phyloP scores from a whole-genome alignment of 2,888 invertebrate species.

The Buathra laborator region DNA sequence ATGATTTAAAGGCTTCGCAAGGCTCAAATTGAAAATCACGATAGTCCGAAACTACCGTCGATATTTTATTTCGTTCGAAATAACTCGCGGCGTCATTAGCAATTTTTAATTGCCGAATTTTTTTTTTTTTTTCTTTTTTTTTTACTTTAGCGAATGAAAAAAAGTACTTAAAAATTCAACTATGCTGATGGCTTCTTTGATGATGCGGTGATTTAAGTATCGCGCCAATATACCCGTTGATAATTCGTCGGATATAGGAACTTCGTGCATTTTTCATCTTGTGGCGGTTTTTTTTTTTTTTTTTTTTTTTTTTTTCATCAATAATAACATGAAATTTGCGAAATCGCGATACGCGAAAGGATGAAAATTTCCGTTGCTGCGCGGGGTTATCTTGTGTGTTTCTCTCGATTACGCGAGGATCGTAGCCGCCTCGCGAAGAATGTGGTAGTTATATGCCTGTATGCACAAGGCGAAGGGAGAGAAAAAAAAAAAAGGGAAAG shows the following conservation, averaged over 20 bases:
- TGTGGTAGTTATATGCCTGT: conserved; percentile 17
- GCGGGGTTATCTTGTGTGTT: not conserved
- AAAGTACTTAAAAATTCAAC: too few relatives aligned
- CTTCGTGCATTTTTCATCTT: too few relatives aligned
- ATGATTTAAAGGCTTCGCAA: conserved; percentile 27
- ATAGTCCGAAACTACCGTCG: not conserved
- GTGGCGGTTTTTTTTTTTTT: not conserved
- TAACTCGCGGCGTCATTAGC: too few relatives aligned
- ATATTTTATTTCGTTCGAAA: not conserved
- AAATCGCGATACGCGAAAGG: not conserved
- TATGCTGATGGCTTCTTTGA: too few relatives aligned
- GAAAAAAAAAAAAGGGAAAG: not conserved
- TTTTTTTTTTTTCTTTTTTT: too few relatives aligned
- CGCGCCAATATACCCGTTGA: too few relatives aligned
- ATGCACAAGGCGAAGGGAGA: not conserved
- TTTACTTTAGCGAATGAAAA: too few relatives aligned
- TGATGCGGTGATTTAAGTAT: too few relatives aligned
- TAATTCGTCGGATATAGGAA: too few relatives aligned
- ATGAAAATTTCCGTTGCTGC: conserved; percentile 2
- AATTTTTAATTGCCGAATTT: too few relatives aligned
- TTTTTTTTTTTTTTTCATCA: not conserved
- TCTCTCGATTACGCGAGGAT: conserved; percentile 37
- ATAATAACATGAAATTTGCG: conserved; percentile 20
- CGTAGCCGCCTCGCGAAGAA: conserved; percentile 29
- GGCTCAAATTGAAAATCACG: not conserved